Conservation (phyloP, 2,888 invertebrate genomes). For the Gortyna flavago region DNA sequence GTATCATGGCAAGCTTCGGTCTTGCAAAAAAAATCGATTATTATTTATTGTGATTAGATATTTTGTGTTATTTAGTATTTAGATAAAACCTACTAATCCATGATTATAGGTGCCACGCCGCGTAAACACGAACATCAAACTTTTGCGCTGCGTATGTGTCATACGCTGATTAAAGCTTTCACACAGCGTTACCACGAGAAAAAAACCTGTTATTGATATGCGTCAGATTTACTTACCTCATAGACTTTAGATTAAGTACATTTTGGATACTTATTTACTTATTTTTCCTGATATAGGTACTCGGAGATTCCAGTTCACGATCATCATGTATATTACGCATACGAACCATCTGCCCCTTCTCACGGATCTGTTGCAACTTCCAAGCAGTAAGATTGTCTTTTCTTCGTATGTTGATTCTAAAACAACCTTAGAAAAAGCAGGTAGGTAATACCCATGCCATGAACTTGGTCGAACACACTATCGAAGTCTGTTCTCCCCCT, state of each 20-base stretch:
- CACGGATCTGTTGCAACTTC: conserved; percentile 76
- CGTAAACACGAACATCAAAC: background rate
- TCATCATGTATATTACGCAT: conserved; percentile 81
- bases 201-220: background rate
- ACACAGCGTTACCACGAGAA: background rate
- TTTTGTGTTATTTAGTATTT: background rate
- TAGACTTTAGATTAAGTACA: background rate
- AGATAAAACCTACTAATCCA: background rate
- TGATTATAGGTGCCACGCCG: background rate
- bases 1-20: background rate
- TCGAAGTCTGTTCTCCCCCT: background rate
- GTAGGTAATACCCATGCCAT: background rate
- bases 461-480: background rate
- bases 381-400: conserved; percentile 79
- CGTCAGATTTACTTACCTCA: conserved; percentile 5
- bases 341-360: conserved; percentile 77
- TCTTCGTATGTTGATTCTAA: conserved; percentile 3
- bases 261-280: background rate
- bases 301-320: conserved; percentile 81
- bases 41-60: no score
- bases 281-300: conserved; percentile 71
- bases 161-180: background rate
- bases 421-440: conserved; percentile 5
- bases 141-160: background rate
- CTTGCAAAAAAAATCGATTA: conserved; percentile 1